Base-by-base conservation (phyloP, 1,140 invertebrate genomes). In the Drosophila sturtevanti region DNA sequence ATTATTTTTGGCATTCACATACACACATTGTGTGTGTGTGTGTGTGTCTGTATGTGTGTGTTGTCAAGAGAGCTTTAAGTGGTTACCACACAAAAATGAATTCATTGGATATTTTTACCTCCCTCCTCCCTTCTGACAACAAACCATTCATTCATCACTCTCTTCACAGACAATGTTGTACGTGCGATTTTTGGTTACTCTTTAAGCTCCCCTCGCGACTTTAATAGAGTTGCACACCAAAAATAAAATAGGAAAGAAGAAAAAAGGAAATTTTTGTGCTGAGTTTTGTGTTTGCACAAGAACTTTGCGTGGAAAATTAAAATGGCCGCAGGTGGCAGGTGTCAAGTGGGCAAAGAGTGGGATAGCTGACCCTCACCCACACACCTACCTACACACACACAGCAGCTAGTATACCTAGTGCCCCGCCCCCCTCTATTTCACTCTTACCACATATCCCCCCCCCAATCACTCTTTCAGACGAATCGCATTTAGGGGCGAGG, bases 271-370 rank as follows among this genome's bases (percentile, higher is more conserved):
- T 16, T 21, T 48, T 48, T 63, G 54, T 69, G 72, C 80, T 52
- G 52, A 59, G 55, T 55, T 75, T 74, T 76, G 68, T 87, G 84
- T 87, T 87, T 89, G 76, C 84, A 66, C 67, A 77, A 77, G 76
- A 87, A 87, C 72, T 89, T 87, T 87, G 64, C 84, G 85, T 84
- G 76, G 84, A 77, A 87, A 87, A 87, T 87, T 89, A 87, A 87
- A 87, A 87, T 80, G 79, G 84, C 84, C 84, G 84, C 84, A 89
- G 84, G 84, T 87, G 75, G 68, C 70, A 62, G 63, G 79, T 76
- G 77, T 75, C 77, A 69, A 27, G 48, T 48, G 35, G 55, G 63
- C 27, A 31, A 34, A 35, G 38, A 16, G 59, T 14, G n/a, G n/a
- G n/a, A n/a, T 21, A 11, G 34, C 51, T 21, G 16, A 63, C 35